These are phyloP conservation scores for Drosophila atroscutellata DNA, from an alignment of 2,888 invertebrate genomes.

Conservation along the genomic window DNA sequence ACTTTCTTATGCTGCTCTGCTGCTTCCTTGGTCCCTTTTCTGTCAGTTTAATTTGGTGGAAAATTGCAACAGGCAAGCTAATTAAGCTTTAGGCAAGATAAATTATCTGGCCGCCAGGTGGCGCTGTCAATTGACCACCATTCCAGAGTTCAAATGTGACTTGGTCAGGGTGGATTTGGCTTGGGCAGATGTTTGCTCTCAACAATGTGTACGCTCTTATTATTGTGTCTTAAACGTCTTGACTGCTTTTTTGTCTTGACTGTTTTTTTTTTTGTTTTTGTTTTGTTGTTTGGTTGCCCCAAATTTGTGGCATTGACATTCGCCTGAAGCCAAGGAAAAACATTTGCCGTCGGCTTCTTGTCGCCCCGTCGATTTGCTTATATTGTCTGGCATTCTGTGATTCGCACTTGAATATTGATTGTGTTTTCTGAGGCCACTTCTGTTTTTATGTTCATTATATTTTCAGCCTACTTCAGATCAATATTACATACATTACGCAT, in stretches of 20 bases:
- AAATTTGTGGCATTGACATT: conserved; percentile 78
- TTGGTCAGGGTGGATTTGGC: neutral
- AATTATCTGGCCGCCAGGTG: conserved; percentile 71
- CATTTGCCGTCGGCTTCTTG: conserved; percentile 72
- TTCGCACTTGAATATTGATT: conserved; percentile 54
- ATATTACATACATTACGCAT: conserved; percentile 43
- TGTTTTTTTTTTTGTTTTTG: conserved; percentile 5
- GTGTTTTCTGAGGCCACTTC: conserved; percentile 26
- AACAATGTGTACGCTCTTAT: conserved; percentile 32
- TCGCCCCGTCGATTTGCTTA: conserved; percentile 42
- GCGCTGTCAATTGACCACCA: conserved; percentile 43
- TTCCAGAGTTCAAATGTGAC: conserved; percentile 38
- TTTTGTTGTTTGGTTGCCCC: conserved; percentile 49
- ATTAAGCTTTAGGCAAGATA: conserved; percentile 65
- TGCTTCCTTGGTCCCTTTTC: conserved; percentile 29
- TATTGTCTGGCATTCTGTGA: conserved; percentile 57
- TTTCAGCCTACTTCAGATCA: conserved; percentile 44
- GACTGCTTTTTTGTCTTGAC: conserved; percentile 9
- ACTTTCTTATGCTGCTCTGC: neutral
- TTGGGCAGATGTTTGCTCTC: conserved; percentile 1
- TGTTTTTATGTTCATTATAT: conserved; percentile 24
- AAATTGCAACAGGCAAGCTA: conserved; percentile 72
- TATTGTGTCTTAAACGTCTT: conserved; percentile 42
- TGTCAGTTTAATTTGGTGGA: conserved; percentile 72
- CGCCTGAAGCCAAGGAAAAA: conserved; percentile 78